A percentile compares a stretch with the other conserved stretches of the same genome.
phyloP scores from a whole-genome alignment of 2,888 invertebrate genomes.

The Zootermopsis nevadensis region DNA sequence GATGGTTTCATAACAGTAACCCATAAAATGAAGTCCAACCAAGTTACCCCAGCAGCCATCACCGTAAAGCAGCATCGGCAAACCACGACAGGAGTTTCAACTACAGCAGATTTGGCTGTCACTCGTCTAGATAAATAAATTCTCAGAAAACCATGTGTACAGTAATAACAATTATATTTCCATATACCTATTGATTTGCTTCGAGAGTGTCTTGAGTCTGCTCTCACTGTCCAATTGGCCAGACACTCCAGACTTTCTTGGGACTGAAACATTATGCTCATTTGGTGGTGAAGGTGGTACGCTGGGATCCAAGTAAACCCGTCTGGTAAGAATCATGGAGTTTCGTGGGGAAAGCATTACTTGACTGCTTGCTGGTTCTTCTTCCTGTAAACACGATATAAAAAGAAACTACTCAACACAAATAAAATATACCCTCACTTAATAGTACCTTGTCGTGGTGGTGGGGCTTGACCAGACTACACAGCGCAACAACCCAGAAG shows the following conservation, averaged over 20 bases:
- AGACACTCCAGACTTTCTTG: conserved; percentile 57
- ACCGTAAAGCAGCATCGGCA: too few relatives aligned
- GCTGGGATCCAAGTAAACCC: conserved; percentile 66
- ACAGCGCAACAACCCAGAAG: too few relatives aligned
- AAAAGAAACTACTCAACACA: not conserved
- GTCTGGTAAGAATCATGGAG: conserved; percentile 67
- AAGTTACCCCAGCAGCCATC: too few relatives aligned
- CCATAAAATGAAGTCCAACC: too few relatives aligned
- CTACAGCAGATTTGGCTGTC: too few relatives aligned
- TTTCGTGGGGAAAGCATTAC: conserved; percentile 72
- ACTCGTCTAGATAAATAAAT: too few relatives aligned
- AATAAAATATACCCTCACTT: not conserved
- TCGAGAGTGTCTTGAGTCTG: conserved; percentile 70
- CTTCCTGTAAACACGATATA: conserved; percentile 45
- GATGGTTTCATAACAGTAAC: too few relatives aligned
- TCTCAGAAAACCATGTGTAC: not conserved
- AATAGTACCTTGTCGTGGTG: too few relatives aligned
- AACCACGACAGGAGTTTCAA: too few relatives aligned
- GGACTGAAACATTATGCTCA: conserved; percentile 57
- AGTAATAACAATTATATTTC: not conserved
- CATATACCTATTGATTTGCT: conserved; percentile 67
- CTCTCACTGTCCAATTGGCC: conserved; percentile 63
- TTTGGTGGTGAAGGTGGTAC: conserved; percentile 66
- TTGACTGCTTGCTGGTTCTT: conserved; percentile 56
- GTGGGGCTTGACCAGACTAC: too few relatives aligned